Conservation (phyloP, 1,140 invertebrate genomes). For the Spodoptera litura region DNA sequence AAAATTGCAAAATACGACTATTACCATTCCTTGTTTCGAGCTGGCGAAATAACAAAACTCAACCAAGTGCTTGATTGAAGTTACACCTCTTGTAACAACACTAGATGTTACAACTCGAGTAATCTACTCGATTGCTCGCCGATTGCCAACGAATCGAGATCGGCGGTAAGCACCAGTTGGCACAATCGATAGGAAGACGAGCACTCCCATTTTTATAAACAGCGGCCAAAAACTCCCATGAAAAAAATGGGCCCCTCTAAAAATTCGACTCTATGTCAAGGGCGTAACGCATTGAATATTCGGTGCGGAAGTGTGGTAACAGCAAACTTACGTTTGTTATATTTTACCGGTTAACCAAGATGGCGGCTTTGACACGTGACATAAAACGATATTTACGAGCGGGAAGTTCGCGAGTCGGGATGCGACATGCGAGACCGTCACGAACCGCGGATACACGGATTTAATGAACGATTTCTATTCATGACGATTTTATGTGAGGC, state of each 20-base stretch:
- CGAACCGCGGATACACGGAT: constrained; percentile 75
- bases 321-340: constrained; percentile 59
- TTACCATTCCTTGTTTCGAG: constrained; percentile 32
- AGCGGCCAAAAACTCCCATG: constrained; percentile 42
- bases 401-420: constrained; percentile 78
- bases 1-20: constrained; percentile 42
- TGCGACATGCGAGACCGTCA: constrained; percentile 78
- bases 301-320: constrained; percentile 47
- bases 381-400: constrained; percentile 81
- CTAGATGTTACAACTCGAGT: constrained; percentile 59
- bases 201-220: constrained; percentile 71
- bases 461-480: constrained; percentile 79
- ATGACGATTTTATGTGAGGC: constrained; percentile 69
- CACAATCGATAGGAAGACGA: constrained; percentile 80
- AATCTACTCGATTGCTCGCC: constrained; percentile 73
- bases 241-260: constrained; percentile 51
- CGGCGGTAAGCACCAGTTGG: constrained; percentile 81
- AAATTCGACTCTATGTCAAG: constrained; percentile 68
- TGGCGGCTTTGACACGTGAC: constrained; percentile 80
- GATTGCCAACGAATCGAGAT: constrained; percentile 77
- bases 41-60: constrained; percentile 11
- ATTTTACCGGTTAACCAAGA: constrained; percentile 69
- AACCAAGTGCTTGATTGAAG: constrained; percentile 28
- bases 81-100: constrained; percentile 45
- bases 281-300: constrained; percentile 60